Base-by-base conservation (phyloP, 2,888 invertebrate species). In the Bembecia ichneumoniformis region DNA sequence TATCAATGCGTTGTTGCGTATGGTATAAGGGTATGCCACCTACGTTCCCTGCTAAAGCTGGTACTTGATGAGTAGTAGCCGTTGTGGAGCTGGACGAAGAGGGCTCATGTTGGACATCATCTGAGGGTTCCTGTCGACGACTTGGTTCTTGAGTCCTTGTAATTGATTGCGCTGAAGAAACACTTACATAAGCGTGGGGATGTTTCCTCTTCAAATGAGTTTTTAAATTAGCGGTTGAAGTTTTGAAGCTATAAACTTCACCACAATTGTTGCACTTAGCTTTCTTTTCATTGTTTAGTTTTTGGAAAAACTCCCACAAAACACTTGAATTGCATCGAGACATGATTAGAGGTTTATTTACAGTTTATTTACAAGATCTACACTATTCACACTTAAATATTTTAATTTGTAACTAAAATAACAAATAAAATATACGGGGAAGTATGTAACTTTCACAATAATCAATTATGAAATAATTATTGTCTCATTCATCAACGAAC, bases 231-330 rank as follows among this genome's bases (percentile, higher is more conserved):
- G 48, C 48, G n/a, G 49, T 55, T 48, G 52, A 52, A 35, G 52
- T 49, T 52, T 57, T 54, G 48, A 35, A 55, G 45, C 57, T 57
- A 48, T 55, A 55, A 45, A 54, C 14, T 51, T 55, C 55, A 49
- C 51, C 54, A 51, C 57, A 57, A 35, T 11, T 48, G 46, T 49
- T 51, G 46, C 55, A 53, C 15, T 52, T 52, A 4, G 53, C 53
- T 47, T 53, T 53, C 48, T 56, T n/a, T n/a, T n/a, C 36, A 36
- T 36, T 36, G 36, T 36, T 36, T 9, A 36, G 36, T 36, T 36
- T 36, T 36, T 36, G 36, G 36, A 36, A 36, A 36, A 36, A 36
- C 2, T 36, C 36, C 36, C 36, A 11, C 13, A 11, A 13, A 36
- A 36, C 36, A 36, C 36, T 36, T 1, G 36, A 36, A 36, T 36